Evolutionary conservation across 2,797 vertebrate genomes (phyloP), one percentile per base, ranked within the genome.

Genomic region (Psittacula derbiana): DNA sequence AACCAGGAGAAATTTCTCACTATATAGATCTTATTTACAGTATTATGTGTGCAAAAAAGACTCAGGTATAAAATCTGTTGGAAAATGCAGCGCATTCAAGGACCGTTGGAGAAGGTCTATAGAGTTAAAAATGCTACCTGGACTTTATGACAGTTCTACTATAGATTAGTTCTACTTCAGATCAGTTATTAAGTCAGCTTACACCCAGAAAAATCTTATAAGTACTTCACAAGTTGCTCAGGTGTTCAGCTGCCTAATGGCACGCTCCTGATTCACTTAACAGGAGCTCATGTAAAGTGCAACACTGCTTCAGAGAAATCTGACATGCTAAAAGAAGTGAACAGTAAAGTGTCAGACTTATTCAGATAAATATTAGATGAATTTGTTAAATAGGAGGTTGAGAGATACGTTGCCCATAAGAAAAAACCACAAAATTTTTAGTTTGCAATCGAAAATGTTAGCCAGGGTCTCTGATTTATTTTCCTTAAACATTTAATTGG

Each of bases 301-400:
- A 82, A 14, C 0, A 0, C 10, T 74, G 15, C 28, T 82, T 84
- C 21, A 19, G 2, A 44, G 41, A 33, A 9, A 36, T 86, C 46
- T 2, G 3, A 12, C 18, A 18, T 33, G 6, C 1, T 50, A 64
- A 86, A 46, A 60, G 18, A 71, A 44, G 28, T 7, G 20, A 38
- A 85, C 7, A 66, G 25, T 19, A 21, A 75, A 44, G 5, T 36
- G 4, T 30, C 49, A 73, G 60, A 55, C 1, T 55, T 41, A 31
- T 15, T 75, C 30, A 76, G 40, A 71, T 11, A 49, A 76, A n/a
- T 33, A 43, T 40, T 73, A 58, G 21, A 62, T n/a, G 60, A 7
- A 31, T 55, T 38, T 71, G 2, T 70, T 64, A 65, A 62, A 50
- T 47, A 8, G 15, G 16, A 88, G 7, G 13, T n/a, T 61, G 16